Conservation (phyloP, 2,888 invertebrate genomes). For the Antheraea yamamai region DNA sequence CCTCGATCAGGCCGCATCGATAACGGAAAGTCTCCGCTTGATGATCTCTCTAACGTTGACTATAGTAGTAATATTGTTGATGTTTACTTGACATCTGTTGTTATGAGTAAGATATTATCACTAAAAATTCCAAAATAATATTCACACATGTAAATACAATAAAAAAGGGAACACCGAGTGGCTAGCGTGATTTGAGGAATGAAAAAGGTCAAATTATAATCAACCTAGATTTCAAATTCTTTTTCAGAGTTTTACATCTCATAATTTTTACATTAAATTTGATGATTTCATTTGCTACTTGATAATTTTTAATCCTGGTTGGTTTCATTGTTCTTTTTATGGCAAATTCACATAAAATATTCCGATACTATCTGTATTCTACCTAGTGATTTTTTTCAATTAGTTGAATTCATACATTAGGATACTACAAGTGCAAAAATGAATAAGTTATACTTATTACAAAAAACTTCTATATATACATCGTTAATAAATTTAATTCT, state of each 20-base stretch:
- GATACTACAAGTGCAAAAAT: not conserved
- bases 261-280: no score
- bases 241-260: no score
- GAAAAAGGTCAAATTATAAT: not conserved
- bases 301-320: not conserved
- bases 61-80: constrained; percentile 31
- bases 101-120: not conserved
- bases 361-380: not conserved
- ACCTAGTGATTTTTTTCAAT: no score
- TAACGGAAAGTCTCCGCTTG: constrained; percentile 75
- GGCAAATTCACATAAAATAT: not conserved
- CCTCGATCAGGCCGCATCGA: constrained; percentile 69
- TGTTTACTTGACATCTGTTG: constrained; percentile 26
- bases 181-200: not conserved
- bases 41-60: constrained; percentile 54
- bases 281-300: no score
- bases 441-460: not conserved
- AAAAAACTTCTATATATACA: not conserved
- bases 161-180: not conserved
- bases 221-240: not conserved
- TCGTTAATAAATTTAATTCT: not conserved
- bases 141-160: not conserved
- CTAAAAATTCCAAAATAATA: not conserved
- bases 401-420: not conserved
- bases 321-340: not conserved